phyloP scores from a whole-genome alignment of 2,888 invertebrate species.

The Trilocha varians region DNA sequence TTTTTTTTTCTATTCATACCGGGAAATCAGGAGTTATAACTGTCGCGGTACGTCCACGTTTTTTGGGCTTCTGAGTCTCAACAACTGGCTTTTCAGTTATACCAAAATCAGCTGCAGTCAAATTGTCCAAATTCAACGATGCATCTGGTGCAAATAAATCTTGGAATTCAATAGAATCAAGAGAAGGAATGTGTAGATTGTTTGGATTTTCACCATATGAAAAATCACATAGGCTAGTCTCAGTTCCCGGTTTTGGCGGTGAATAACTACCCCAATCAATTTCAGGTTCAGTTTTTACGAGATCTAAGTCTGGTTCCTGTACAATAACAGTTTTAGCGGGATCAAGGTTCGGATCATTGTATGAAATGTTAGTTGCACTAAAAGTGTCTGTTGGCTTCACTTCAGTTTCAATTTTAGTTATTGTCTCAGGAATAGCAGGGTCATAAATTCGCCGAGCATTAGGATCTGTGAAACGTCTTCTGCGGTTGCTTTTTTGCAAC shows the following conservation, averaged over 20 bases:
- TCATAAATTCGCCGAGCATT: conserved; percentile 39
- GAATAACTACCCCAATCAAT: conserved; percentile 42
- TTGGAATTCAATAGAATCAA: conserved; percentile 39
- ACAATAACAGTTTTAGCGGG: conserved; percentile 25
- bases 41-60: conserved; percentile 29
- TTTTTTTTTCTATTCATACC: conserved; percentile 18
- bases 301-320: conserved; percentile 34
- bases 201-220: conserved; percentile 45
- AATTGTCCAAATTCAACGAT: conserved; percentile 30
- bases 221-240: conserved; percentile 46
- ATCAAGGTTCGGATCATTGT: conserved; percentile 29
- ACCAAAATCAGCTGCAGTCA: conserved; percentile 25
- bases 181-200: conserved; percentile 17
- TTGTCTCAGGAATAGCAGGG: conserved; percentile 25
- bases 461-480: conserved; percentile 34
- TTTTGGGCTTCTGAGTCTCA: conserved; percentile 35
- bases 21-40: conserved; percentile 26
- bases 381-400: conserved; percentile 28
- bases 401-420: conserved; percentile 16
- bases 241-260: conserved; percentile 27
- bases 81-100: conserved; percentile 18
- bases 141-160: conserved; percentile 36
- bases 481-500: conserved; percentile 49
- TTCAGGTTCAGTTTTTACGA: conserved; percentile 42
- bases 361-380: conserved; percentile 27